These are phyloP conservation scores for Mylabris phalerata DNA, from an alignment of 1,140 invertebrate species.

Conservation along the genomic window DNA sequence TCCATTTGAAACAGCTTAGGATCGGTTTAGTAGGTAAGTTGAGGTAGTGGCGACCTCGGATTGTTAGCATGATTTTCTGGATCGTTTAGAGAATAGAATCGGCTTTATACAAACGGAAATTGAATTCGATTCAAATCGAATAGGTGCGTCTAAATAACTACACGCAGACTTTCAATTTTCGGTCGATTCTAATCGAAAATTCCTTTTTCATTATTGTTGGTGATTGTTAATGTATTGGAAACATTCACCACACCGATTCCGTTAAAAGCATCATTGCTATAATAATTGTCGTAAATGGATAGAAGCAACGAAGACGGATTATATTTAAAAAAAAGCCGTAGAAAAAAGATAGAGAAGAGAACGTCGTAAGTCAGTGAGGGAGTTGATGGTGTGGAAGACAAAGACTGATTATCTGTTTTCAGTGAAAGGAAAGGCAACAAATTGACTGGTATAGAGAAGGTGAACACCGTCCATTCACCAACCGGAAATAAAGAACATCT, in stretches of 20 bases:
- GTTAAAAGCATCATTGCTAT: conserved; percentile 1
- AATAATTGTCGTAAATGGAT: conserved; percentile 20
- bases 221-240: background rate
- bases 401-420: conserved; percentile 20
- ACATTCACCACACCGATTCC: background rate
- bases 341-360: too few relatives aligned
- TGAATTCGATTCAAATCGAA: background rate
- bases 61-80: background rate
- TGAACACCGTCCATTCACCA: conserved; percentile 10
- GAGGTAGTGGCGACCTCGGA: background rate
- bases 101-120: background rate
- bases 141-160: background rate
- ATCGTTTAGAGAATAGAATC: background rate
- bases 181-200: too few relatives aligned
- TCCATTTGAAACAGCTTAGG: background rate
- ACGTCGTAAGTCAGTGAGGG: conserved; percentile 8
- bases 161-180: too few relatives aligned
- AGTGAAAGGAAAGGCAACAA: conserved; percentile 15
- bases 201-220: background rate
- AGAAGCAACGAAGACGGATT: conserved; percentile 15
- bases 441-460: conserved; percentile 11
- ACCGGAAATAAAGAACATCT: conserved; percentile 14
- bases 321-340: conserved; percentile 2
- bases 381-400: conserved; percentile 19
- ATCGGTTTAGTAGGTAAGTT: background rate